Conservation (phyloP, 2,797 vertebrate species). For the Urosaurus nigricauda region DNA sequence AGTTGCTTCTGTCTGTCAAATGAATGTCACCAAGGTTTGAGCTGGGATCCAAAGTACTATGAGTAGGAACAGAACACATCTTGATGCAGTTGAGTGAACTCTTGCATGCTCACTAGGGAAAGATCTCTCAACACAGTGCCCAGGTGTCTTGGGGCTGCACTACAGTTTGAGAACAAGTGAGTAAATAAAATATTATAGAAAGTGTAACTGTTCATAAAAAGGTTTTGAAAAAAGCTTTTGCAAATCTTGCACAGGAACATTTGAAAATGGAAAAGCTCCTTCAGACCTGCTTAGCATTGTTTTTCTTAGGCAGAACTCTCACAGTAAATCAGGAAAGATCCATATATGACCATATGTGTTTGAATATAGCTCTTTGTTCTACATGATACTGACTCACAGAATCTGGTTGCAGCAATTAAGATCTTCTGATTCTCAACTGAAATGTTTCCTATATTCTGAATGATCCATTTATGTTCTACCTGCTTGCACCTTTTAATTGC, state of each 20-base stretch:
- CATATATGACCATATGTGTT: not conserved
- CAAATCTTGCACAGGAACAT: not conserved
- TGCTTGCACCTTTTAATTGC: not conserved
- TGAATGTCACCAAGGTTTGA: not conserved
- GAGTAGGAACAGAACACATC: not conserved
- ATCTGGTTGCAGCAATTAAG: not conserved
- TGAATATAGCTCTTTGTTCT: not conserved
- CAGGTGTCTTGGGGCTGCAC: not conserved
- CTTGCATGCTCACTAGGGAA: not conserved
- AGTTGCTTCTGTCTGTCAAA: not conserved
- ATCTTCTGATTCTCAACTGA: not conserved
- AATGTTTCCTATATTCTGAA: not conserved
- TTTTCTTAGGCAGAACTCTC: not conserved
- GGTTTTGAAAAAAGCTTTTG: not conserved
- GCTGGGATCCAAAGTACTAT: not conserved
- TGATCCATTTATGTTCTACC: not conserved
- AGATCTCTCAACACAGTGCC: no score
- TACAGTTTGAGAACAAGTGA: not conserved
- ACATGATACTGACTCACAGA: no score
- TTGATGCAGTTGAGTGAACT: not conserved
- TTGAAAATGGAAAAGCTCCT: not conserved
- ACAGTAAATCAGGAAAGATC: not conserved
- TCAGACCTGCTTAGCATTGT: not conserved
- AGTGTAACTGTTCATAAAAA: no score
- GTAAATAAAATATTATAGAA: no score